A percentile compares a stretch with the other conserved stretches of the same genome.
These are phyloP conservation scores for Plotosus lineatus DNA, from an alignment of 2,113 vertebrate genomes.

Conservation along the genomic window DNA sequence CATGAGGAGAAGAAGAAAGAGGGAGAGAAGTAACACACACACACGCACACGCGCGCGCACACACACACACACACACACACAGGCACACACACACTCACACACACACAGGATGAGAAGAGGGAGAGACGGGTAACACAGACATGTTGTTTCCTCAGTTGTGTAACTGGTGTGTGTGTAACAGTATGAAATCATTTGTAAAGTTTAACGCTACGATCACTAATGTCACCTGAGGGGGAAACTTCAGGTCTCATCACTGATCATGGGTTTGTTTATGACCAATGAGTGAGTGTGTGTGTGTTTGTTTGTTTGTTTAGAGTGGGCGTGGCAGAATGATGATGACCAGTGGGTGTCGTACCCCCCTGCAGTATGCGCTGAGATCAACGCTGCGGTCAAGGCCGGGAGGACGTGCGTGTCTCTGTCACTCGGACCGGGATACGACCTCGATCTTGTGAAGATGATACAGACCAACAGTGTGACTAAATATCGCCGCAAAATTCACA, in stretches of 20 bases:
- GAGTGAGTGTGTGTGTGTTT: not conserved
- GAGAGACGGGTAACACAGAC: too few species aligned
- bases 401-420: conserved; percentile 53
- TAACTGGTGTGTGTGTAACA: too few species aligned
- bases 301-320: conserved; percentile 69
- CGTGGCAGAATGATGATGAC: conserved; percentile 72
- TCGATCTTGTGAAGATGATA: conserved; percentile 76
- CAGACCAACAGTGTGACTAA: conserved; percentile 74
- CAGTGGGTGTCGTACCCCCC: conserved; percentile 70
- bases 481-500: conserved; percentile 72
- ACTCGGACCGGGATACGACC: conserved; percentile 59
- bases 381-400: conserved; percentile 56
- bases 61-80: not conserved
- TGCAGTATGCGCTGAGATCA: conserved; percentile 62
- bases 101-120: too few species aligned
- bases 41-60: not conserved
- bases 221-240: too few species aligned
- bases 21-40: not conserved
- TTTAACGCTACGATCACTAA: too few species aligned
- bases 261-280: too few species aligned
- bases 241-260: too few species aligned
- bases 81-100: too few species aligned
- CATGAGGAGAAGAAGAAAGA: not conserved
- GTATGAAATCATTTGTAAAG: too few species aligned
- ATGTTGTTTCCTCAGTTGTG: too few species aligned